A percentile compares a stretch with the other conserved stretches of the same genome.
Evolutionary conservation across 2,113 vertebrate species (phyloP).

Genomic region (Ceyx cyanopectus): DNA sequence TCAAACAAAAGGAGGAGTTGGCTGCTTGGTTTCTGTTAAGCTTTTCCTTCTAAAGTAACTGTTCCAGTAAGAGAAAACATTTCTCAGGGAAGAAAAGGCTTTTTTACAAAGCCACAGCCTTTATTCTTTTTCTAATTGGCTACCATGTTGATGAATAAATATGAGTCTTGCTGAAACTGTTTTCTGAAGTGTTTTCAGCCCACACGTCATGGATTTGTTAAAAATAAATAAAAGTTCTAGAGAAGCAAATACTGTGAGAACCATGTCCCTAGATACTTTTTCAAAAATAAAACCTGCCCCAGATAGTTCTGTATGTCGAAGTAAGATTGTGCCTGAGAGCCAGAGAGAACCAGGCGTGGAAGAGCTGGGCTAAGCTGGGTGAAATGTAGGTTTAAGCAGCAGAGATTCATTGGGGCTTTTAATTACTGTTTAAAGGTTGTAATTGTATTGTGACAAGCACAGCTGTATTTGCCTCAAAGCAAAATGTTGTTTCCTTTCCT

Average conservation of each 20-base stretch:
- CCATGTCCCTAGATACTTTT: neutral
- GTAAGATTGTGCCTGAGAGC: neutral
- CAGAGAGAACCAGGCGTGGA: neutral
- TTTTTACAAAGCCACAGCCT: neutral
- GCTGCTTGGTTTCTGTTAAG: slow-evolving; percentile 12
- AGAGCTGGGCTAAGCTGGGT: neutral
- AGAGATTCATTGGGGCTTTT: neutral
- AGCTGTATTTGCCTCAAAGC: neutral
- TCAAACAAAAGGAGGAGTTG: slow-evolving; percentile 32
- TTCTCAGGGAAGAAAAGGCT: neutral
- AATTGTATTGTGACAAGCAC: neutral
- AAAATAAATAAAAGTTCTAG: slow-evolving; percentile 55
- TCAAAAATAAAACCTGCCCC: slow-evolving; percentile 5
- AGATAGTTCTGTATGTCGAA: slow-evolving; percentile 17
- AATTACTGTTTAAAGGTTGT: neutral
- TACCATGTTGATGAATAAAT: neutral
- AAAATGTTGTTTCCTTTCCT: neutral
- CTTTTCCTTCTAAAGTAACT: neutral
- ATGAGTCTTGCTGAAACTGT: neutral
- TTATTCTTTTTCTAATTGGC: neutral
- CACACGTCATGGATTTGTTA: slow-evolving; percentile 24
- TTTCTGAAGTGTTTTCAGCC: slow-evolving; percentile 41
- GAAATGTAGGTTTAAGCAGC: neutral
- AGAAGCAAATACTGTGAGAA: slow-evolving; percentile 9
- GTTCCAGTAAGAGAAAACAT: neutral